These are phyloP conservation scores for Diabrotica virgifera DNA, from an alignment of 1,140 invertebrate genomes.

Conservation along the genomic window DNA sequence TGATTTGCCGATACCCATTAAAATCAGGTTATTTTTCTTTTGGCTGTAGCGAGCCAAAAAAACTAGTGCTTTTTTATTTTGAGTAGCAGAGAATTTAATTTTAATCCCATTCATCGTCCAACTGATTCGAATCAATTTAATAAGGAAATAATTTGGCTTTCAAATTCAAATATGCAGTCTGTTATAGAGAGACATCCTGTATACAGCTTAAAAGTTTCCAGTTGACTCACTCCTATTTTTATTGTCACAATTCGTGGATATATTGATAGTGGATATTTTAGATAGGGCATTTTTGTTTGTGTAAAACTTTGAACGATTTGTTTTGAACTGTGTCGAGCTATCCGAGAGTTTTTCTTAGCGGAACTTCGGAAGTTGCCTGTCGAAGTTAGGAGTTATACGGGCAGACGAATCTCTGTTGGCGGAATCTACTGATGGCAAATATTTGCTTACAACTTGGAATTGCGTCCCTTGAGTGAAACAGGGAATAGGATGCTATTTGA, in stretches of 20 bases:
- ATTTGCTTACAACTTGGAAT: slow-evolving; percentile 20
- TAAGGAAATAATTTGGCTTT: no score
- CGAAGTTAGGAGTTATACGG: slow-evolving; percentile 17
- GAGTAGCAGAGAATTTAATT: no score
- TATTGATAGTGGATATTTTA: slow-evolving; percentile 29
- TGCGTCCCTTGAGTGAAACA: neutral
- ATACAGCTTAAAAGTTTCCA: slow-evolving; percentile 12
- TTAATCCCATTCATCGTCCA: no score
- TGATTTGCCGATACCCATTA: no score
- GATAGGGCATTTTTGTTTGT: slow-evolving; percentile 31
- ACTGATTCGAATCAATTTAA: no score
- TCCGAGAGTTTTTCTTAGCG: slow-evolving; percentile 20
- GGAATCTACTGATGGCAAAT: slow-evolving; percentile 20
- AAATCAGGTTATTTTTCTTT: no score
- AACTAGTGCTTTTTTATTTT: no score
- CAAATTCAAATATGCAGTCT: no score
- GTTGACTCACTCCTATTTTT: slow-evolving; percentile 5
- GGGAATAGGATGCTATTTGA: neutral
- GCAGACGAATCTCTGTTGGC: slow-evolving; percentile 6
- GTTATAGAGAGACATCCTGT: no score
- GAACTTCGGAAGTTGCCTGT: slow-evolving; percentile 9
- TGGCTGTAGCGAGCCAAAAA: no score
- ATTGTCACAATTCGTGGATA: slow-evolving; percentile 24
- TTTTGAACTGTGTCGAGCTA: slow-evolving; percentile 29
- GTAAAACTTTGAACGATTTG: slow-evolving; percentile 31